A percentile compares a stretch with the other conserved stretches of the same genome.
phyloP scores from a whole-genome alignment of 2,888 invertebrate species.

The Chouioia cunea region DNA sequence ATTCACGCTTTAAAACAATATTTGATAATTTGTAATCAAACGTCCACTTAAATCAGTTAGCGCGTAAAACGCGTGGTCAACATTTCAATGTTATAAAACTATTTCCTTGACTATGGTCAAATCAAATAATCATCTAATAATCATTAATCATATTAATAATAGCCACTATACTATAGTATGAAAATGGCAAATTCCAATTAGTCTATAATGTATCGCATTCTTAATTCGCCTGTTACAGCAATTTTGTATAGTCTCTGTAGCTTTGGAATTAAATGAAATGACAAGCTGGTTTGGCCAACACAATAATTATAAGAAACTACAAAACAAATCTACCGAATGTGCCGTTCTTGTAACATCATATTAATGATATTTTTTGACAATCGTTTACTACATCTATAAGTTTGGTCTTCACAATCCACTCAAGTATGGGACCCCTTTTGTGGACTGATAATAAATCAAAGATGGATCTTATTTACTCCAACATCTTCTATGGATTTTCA shows the following conservation, averaged over 20 bases:
- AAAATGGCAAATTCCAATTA: no score
- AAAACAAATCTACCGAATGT: conserved; percentile 59
- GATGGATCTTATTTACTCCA: conserved; percentile 71
- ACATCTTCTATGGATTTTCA: conserved; percentile 79
- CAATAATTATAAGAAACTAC: conserved; percentile 59
- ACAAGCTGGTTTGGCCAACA: conserved; percentile 57
- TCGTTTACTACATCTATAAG: conserved; percentile 47
- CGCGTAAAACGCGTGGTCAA: no score
- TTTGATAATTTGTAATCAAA: no score
- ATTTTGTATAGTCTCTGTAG: conserved; percentile 58
- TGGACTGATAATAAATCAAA: conserved; percentile 67
- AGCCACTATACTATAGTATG: no score
- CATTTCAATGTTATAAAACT: no score
- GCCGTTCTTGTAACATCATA: neutral
- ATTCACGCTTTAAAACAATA: no score
- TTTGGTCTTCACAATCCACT: conserved; percentile 72
- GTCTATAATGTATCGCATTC: no score
- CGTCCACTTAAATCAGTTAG: no score
- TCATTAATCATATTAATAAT: no score
- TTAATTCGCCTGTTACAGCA: conserved; percentile 52
- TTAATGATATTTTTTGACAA: conserved; percentile 15
- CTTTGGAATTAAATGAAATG: conserved; percentile 61
- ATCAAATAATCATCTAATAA: no score
- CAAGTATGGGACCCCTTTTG: conserved; percentile 75
- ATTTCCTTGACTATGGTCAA: no score